Base-by-base conservation (phyloP, 2,113 vertebrate species). In the Excalfactoria chinensis region DNA sequence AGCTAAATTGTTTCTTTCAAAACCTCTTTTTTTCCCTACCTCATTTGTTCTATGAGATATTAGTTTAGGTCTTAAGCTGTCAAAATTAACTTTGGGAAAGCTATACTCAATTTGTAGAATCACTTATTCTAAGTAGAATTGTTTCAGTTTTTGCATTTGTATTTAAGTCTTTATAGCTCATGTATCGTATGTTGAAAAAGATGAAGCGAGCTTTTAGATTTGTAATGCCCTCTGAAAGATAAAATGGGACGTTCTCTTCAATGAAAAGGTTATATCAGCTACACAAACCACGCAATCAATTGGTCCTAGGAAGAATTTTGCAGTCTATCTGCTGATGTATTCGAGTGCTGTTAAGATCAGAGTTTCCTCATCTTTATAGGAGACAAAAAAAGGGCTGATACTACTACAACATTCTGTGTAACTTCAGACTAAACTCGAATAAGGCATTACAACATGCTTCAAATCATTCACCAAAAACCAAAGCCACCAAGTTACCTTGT, bases 401-500 rank as follows among this genome's bases (percentile, higher is more conserved):
- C 37, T 37, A 37, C 37, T 58, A 40, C 13, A 67, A n/a, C 19
- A 9, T 37, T 72, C 49, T n/a, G 26, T 22, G 21, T 16, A 81
- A 59, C 22, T 67, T 63, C 14, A 73, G 35, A 62, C 92, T 75
- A 37, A 76, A n/a, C 55, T 68, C 51, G 76, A 8, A 25, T 17
- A 67, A 60, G 26, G 13, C 13, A 67, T 67, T 26, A 37, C 34
- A 72, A 28, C 10, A 43, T 12, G 20, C 49, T 79, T 51, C 7
- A 85, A 76, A 80, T 22, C 15, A 23, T 10, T 64, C 11, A 58
- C 58, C 21, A 76, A 66, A 55, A 88, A 76, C 35, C 10, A 55
- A 25, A 80, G 59, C 43, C 63, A 84, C 49, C 32, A 28, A 37
- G 62, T 97, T 98, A 98, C 98, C 98, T 98, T 98, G 95, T 98